Evolutionary conservation across 2,888 invertebrate genomes (phyloP), one percentile per base, ranked within the genome.

Genomic region (Lacanobia wlatinum): DNA sequence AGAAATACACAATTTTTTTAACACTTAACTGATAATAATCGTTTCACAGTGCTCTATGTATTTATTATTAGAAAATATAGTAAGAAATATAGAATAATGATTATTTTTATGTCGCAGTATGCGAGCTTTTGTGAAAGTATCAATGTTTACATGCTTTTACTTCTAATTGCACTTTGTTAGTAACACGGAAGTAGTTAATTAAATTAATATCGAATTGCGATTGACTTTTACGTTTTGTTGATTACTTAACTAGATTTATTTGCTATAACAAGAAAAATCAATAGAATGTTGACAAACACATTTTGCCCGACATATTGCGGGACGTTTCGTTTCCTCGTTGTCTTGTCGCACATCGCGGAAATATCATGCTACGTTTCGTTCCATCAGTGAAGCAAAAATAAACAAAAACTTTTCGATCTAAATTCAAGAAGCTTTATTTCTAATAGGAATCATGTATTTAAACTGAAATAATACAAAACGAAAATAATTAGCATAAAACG

Each of bases 211-310:
- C 6, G n/a, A 53, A 56, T 73, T 74, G 14, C 16, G 28, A 66
- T 69, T 71, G 48, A 60, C 34, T 73, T 68, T 48, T 61, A 68
- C 60, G 58, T 63, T 67, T 65, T 69, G 53, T 67, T 74, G 52
- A 75, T 74, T 67, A 68, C 23, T 72, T 56, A 73, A n/a, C 16
- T 77, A 48, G 69, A 16, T 80, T 74, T 72, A 73, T 71, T 46
- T 60, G 74, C n/a, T 72, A 52, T 52, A 76, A 78, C 81, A 80
- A 70, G 73, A 83, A 84, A 90, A 90, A 93, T 93, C 93, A 88
- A 94, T 94, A 92, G 85, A 87, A 88, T 95, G 94, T 94, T 95
- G 94, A 95, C 94, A 95, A 95, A 95, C 94, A 95, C 85, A 87
- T 76, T 76, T 86, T 83, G 77, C 76, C 89, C 87, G 90, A 92